Evolutionary conservation across 2,113 vertebrate genomes (phyloP), one percentile per base, ranked within the genome.

Genomic region (Phyllostomus hastatus): DNA sequence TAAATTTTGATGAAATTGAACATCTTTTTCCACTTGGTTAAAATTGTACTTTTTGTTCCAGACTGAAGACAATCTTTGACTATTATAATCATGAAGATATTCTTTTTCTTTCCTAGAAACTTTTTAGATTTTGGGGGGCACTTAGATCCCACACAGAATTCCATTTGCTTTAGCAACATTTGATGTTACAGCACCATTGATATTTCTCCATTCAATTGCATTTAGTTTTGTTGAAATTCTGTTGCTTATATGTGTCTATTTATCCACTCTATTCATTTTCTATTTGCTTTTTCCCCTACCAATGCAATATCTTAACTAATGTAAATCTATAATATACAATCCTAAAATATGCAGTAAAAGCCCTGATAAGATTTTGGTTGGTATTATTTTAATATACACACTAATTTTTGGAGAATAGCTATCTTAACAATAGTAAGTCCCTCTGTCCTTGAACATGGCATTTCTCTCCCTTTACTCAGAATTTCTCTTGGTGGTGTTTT

Each of bases 161-260:
- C 52, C 16, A 54, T 94, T 90, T 78, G n/a, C 85, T 75, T 33
- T 35, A 78, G 10, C 9, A 70, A 16, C 22, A 59, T 78, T 84
- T 88, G 50, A 17, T 75, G 0, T 66, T n/a, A n/a, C 2, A 67
- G 5, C 1, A 59, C 16, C 22, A 33, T 54, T 95, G 43, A 24
- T 59, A 78, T 80, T 87, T 64, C 19, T 64, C 12, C 8, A 46
- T 24, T 46, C 2, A 72, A 41, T 83, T 90, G 19, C n/a, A 24
- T n/a, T 64, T 12, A 61, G 66, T 88, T 91, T 90, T 67, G n/a
- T 92, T 92, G 57, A 88, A 76, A 85, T 90, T 92, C n/a, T 76
- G 35, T 82, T 92, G 28, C 64, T 46, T 64, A 33, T 57, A 89
- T 79, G 20, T 69, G 4, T 79, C 35, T 94, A 84, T 50, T 94